A percentile compares a stretch with the other conserved stretches of the same genome.
Evolutionary conservation across 2,113 vertebrate genomes (phyloP).

Genomic region (Dryoscopus gambensis): DNA sequence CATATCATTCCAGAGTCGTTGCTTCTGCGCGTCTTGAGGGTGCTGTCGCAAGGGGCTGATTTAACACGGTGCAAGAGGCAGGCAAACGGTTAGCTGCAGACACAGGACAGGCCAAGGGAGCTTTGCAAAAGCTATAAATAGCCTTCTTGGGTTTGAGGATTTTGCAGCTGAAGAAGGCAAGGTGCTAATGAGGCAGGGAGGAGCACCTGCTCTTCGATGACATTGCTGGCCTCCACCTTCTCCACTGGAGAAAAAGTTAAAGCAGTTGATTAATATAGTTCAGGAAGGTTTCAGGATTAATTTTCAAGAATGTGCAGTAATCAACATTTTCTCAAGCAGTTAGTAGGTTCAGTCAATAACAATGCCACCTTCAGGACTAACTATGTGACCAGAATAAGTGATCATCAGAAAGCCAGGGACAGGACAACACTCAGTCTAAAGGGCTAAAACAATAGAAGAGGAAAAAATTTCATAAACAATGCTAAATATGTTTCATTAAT

Average conservation of each 20-base stretch:
- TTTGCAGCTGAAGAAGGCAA: constrained; percentile 8
- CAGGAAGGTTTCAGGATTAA: constrained; percentile 60
- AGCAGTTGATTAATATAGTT: constrained; percentile 52
- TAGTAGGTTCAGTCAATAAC: constrained; percentile 47
- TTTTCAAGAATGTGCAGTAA: constrained; percentile 62
- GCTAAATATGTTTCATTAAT: neutral
- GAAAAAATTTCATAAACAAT: neutral
- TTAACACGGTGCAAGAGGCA: neutral
- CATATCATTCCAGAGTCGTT: neutral
- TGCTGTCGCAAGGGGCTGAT: neutral
- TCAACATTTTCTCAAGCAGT: constrained; percentile 59
- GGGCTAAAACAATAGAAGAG: neutral
- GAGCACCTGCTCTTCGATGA: constrained; percentile 17
- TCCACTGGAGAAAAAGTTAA: constrained; percentile 31
- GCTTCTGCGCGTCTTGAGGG: neutral
- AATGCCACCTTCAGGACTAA: constrained; percentile 46
- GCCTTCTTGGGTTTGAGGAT: neutral
- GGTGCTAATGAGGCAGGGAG: constrained; percentile 41
- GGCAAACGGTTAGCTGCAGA: constrained; percentile 2
- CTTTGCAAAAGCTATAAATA: constrained; percentile 1
- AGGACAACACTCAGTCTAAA: neutral
- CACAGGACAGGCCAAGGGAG: neutral
- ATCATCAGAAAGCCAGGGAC: neutral
- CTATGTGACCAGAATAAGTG: constrained; percentile 21
- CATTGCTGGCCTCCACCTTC: constrained; percentile 26